A percentile compares a stretch with the other conserved stretches of the same genome.
phyloP scores from a whole-genome alignment of 2,797 vertebrate species.

The Protosalanx chinensis region DNA sequence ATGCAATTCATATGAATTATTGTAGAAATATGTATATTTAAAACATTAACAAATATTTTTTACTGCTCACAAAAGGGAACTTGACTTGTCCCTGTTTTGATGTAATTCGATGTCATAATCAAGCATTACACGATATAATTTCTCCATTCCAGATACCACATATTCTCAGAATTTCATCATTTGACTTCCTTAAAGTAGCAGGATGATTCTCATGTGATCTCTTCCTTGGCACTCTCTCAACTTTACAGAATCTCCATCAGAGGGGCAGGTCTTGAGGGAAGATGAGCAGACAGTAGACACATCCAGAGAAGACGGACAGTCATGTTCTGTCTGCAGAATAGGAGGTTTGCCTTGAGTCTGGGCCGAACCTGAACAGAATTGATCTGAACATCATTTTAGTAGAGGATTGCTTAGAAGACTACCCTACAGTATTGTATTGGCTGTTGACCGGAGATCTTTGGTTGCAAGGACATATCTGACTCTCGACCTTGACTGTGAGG shows the following conservation, averaged over 20 bases:
- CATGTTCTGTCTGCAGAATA: neutral
- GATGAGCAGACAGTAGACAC: constrained; percentile 28
- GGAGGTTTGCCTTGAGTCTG: constrained; percentile 1
- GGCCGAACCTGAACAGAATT: constrained; percentile 1
- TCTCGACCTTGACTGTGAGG: neutral
- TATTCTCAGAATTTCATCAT: constrained; percentile 49
- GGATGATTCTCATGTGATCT: constrained; percentile 29
- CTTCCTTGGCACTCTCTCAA: constrained; percentile 46
- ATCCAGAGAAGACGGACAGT: constrained; percentile 23
- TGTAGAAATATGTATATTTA: too few relatives aligned
- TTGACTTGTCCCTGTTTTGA: too few relatives aligned
- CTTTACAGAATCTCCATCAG: constrained; percentile 46
- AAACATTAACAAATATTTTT: neutral
- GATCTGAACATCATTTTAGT: neutral
- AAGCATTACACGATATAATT: constrained; percentile 16
- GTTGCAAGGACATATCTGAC: constrained; percentile 6
- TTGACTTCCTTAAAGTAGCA: constrained; percentile 29
- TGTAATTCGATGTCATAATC: too few relatives aligned
- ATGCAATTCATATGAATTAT: neutral
- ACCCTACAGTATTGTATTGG: constrained; percentile 13
- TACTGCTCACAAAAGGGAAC: neutral
- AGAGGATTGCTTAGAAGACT: constrained; percentile 11
- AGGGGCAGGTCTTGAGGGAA: constrained; percentile 43
- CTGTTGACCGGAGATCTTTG: constrained; percentile 11
- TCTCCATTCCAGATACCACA: constrained; percentile 29